Evolutionary conservation across 2,113 vertebrate genomes (phyloP), one percentile per base, ranked within the genome.

Genomic region (Butorides virescens): DNA sequence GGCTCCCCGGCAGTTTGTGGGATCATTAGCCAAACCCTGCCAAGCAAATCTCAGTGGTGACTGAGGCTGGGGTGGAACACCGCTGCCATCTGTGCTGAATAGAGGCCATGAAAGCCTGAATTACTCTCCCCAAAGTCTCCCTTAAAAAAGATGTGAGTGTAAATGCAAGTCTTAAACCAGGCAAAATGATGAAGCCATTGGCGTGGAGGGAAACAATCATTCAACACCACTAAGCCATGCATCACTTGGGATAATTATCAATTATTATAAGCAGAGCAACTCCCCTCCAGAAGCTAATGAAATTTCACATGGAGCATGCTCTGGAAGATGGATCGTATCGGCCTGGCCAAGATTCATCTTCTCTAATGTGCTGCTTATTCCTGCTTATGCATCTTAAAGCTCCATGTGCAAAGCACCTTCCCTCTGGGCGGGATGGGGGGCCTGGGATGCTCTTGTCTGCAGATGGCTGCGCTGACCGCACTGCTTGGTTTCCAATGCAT

Each of bases 401-500:
- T 78, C 44, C n/a, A 36, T 5, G 19, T n/a, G 58, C 53, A 53
- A 84, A 68, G 46, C 36, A 59, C 32, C 62, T 72, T 76, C 67
- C 82, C 9, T 39, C 49, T 65, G 50, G 86, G 72, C 74, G 25
- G 29, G 77, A 29, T 11, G 61, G 53, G 49, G 63, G 71, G 2
- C 42, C 21, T 0, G 13, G 49, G 20, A 18, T 49, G 11, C 15
- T 78, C 47, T 16, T 1, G 1, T 63, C 37, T 0, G 0, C 44
- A 36, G 67, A 39, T 3, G 0, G 27, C 55, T 56, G 49, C 71
- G 7, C 29, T 0, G 0, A 25, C 29, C 0, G 3, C 7, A 13
- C 22, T 0, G 0, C 53, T 52, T 2, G 0, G 0, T 26, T 42
- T 70, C 36, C 9, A 4, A 5, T 23, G 7, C 42, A 19, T 20